Percentiles rank a stretch among this genome's conserved stretches.
These are phyloP conservation scores for Ganaspis sp. DNA, from an alignment of 1,140 invertebrate genomes.

Conservation along the genomic window DNA sequence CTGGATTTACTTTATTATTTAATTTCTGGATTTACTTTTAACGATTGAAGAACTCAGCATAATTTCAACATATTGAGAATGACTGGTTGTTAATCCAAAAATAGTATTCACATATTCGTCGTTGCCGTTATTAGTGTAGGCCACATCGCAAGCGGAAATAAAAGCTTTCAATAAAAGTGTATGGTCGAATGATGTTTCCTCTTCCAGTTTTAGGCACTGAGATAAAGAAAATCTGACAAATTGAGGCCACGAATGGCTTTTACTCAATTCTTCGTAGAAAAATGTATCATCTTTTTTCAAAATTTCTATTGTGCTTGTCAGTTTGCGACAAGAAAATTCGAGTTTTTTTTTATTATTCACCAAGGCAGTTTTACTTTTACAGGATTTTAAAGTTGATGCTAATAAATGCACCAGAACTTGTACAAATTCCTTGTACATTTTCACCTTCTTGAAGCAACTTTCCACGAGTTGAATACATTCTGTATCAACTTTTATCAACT, in stretches of 20 bases:
- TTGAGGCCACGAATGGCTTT: slow-evolving; percentile 80
- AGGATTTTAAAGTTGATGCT: slow-evolving; percentile 74
- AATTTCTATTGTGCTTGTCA: slow-evolving; percentile 56
- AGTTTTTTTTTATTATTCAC: slow-evolving; percentile 72
- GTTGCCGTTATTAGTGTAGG: slow-evolving; percentile 74
- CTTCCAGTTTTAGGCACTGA: slow-evolving; percentile 78
- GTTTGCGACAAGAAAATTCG: slow-evolving; percentile 67
- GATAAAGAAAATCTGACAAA: slow-evolving; percentile 82
- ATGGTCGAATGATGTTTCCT: slow-evolving; percentile 57
- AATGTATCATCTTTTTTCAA: slow-evolving; percentile 66
- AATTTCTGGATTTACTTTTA: slow-evolving; percentile 69
- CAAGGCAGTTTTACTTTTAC: slow-evolving; percentile 64
- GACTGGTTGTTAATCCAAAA: slow-evolving; percentile 85
- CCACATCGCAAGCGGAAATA: slow-evolving; percentile 77
- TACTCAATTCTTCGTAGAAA: slow-evolving; percentile 74
- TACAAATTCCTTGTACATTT: slow-evolving; percentile 75
- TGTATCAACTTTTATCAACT: slow-evolving; percentile 61
- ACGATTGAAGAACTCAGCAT: slow-evolving; percentile 75
- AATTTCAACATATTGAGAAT: slow-evolving; percentile 84
- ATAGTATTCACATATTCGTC: slow-evolving; percentile 78
- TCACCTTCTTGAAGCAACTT: slow-evolving; percentile 67
- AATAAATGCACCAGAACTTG: slow-evolving; percentile 77
- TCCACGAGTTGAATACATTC: slow-evolving; percentile 68
- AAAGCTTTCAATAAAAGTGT: slow-evolving; percentile 76
- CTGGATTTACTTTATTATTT: too few species aligned